Evolutionary conservation across 2,797 vertebrate species (phyloP).

Genomic region (Aselliscus stoliczkanus): DNA sequence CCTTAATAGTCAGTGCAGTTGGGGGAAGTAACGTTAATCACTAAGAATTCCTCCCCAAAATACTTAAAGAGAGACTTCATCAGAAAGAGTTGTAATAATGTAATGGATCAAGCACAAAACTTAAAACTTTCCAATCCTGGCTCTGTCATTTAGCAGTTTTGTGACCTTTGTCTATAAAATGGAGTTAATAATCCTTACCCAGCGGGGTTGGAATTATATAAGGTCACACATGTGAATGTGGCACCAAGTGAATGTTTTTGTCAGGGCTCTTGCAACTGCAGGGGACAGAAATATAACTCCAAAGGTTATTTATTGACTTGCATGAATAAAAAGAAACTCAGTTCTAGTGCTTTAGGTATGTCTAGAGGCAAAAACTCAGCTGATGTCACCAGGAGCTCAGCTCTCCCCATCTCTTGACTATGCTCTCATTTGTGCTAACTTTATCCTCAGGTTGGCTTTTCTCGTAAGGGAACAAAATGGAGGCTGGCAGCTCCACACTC

Average conservation of each 20-base stretch:
- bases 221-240: background rate
- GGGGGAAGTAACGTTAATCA: background rate
- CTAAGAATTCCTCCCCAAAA: background rate
- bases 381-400: background rate
- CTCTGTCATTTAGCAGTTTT: conserved; percentile 30
- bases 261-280: background rate
- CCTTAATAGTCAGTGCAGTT: background rate
- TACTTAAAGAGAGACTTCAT: background rate
- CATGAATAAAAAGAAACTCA: background rate
- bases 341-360: background rate
- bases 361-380: background rate
- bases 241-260: background rate
- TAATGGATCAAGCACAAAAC: background rate
- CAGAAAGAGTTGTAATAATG: background rate
- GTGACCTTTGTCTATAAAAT: conserved; percentile 45
- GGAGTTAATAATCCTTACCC: conserved; percentile 42
- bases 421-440: background rate
- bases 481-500: background rate
- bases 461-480: background rate
- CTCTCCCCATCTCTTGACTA: background rate
- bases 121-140: background rate
- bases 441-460: background rate
- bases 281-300: background rate
- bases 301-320: background rate
- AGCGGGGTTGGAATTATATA: background rate